Evolutionary conservation across 2,113 vertebrate species (phyloP).

Genomic region (Amphiprion percula): DNA sequence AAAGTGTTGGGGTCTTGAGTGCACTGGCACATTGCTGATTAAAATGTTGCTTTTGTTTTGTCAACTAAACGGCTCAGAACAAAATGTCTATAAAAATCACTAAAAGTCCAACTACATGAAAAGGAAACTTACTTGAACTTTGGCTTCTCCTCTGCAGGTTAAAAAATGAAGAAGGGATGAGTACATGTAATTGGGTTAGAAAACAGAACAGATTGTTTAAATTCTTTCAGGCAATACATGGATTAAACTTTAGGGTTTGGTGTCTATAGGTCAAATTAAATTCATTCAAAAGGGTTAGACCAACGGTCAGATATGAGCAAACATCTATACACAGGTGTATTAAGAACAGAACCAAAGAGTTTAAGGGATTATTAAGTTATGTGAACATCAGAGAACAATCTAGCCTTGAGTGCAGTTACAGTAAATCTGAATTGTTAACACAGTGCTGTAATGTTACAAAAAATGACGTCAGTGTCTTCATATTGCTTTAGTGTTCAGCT

Average conservation of each 20-base stretch:
- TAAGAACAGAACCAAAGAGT: background rate
- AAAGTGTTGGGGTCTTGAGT: background rate
- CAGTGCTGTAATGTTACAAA: too few relatives aligned
- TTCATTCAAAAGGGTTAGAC: slow-evolving; percentile 30
- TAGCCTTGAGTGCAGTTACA: slow-evolving; percentile 34
- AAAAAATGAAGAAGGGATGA: slow-evolving; percentile 79
- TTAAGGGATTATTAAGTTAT: slow-evolving; percentile 11
- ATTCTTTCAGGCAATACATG: slow-evolving; percentile 52
- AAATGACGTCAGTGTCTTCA: too few relatives aligned
- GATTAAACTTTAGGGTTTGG: background rate
- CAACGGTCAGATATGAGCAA: slow-evolving; percentile 22
- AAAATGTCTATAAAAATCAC: slow-evolving; percentile 23
- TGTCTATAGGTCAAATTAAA: slow-evolving; percentile 11
- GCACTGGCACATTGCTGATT: background rate
- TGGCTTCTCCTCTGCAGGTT: slow-evolving; percentile 90
- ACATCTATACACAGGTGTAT: background rate
- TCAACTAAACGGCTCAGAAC: background rate
- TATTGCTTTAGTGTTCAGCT: background rate
- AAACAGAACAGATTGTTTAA: slow-evolving; percentile 49
- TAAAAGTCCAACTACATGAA: slow-evolving; percentile 8
- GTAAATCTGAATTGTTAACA: slow-evolving; percentile 10
- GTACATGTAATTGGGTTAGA: slow-evolving; percentile 80
- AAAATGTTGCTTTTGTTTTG: background rate
- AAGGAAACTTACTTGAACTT: slow-evolving; percentile 91
- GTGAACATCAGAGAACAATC: background rate